Evolutionary conservation across 2,797 vertebrate genomes (phyloP).

Genomic region (Enteromius paludinosus): DNA sequence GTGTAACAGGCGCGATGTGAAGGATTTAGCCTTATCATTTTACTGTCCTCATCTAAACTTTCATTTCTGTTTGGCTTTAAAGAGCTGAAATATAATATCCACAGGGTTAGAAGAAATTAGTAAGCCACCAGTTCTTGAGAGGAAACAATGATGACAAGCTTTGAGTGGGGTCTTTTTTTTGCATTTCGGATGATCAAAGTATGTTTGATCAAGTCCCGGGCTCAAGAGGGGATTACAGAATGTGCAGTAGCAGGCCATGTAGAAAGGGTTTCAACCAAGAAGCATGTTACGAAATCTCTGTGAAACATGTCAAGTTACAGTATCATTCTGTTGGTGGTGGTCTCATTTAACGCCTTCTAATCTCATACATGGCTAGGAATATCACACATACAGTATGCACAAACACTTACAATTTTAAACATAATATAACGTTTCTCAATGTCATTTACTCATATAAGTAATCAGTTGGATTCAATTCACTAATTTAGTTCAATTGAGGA

Average conservation of each 20-base stretch:
- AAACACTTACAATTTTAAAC: conserved; percentile 10
- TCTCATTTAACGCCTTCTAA: conserved; percentile 45
- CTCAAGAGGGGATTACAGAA: conserved; percentile 40
- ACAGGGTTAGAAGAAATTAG: background rate
- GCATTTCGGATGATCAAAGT: conserved; percentile 42
- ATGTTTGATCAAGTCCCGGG: background rate
- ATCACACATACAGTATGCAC: conserved; percentile 35
- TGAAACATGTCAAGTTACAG: conserved; percentile 13
- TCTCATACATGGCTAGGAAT: conserved; percentile 16
- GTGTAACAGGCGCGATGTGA: background rate
- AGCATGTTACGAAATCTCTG: conserved; percentile 28
- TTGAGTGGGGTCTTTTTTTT: conserved; percentile 19
- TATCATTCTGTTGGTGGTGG: conserved; percentile 38
- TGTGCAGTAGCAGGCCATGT: conserved; percentile 20
- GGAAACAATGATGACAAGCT: conserved; percentile 28
- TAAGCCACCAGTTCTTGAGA: conserved; percentile 3
- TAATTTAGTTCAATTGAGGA: background rate
- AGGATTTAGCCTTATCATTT: conserved; percentile 19
- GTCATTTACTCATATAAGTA: background rate
- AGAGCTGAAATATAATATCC: conserved; percentile 18
- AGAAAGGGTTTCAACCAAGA: conserved; percentile 42
- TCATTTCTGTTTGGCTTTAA: background rate
- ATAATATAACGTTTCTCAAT: background rate
- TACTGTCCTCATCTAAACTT: conserved; percentile 11
- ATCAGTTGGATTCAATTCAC: background rate